Conservation (phyloP, 2,888 invertebrate species). For the Pardosa pseudoannulata region DNA sequence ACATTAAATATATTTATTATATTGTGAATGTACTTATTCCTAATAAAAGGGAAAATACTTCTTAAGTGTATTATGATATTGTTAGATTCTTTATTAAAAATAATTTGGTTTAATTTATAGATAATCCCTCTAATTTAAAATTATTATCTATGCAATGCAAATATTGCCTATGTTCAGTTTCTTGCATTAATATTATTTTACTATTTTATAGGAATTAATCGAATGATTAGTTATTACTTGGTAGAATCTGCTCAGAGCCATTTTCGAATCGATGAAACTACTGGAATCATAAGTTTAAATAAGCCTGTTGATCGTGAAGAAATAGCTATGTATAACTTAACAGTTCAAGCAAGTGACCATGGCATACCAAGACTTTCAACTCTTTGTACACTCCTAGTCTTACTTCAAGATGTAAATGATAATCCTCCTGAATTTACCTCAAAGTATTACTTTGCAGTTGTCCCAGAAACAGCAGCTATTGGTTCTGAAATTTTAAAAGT, state of each 20-base stretch:
- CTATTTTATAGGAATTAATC: constrained; percentile 82
- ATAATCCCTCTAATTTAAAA: no score
- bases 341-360: constrained; percentile 88
- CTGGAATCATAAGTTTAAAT: constrained; percentile 90
- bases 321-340: constrained; percentile 88
- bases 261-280: constrained; percentile 88
- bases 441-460: constrained; percentile 86
- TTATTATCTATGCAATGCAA: no score
- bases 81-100: no score
- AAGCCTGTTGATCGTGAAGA: constrained; percentile 92
- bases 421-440: constrained; percentile 95
- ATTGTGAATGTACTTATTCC: no score
- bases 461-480: constrained; percentile 86
- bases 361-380: constrained; percentile 86
- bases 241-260: constrained; percentile 84
- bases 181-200: background rate
- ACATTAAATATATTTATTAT: no score
- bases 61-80: no score
- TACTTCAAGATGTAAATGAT: constrained; percentile 93
- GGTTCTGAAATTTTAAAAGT: constrained; percentile 90
- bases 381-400: constrained; percentile 84
- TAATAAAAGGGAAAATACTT: no score
- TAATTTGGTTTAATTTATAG: no score
- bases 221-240: constrained; percentile 89
- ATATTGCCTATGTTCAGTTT: no score